These are phyloP conservation scores for Dorcus hopei DNA, from an alignment of 2,888 invertebrate genomes.

Conservation along the genomic window DNA sequence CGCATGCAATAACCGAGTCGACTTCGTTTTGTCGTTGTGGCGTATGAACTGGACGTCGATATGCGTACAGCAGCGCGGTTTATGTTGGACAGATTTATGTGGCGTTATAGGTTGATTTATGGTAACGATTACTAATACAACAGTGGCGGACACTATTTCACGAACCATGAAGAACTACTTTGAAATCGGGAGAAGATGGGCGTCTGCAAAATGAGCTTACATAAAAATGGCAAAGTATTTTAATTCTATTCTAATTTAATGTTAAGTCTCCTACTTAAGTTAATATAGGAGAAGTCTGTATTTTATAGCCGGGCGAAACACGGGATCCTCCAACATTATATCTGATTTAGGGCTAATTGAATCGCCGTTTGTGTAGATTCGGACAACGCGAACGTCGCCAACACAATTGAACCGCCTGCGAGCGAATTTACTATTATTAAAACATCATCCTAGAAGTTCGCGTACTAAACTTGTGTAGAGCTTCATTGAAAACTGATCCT, in stretches of 20 bases:
- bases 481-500: conserved; percentile 33
- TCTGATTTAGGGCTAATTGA: conserved; percentile 35
- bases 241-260: no score
- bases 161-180: conserved; percentile 4
- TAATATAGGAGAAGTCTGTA: no score
- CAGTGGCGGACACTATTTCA: conserved; percentile 10
- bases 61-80: conserved; percentile 7
- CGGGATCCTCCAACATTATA: conserved; percentile 26
- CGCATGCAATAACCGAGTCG: not conserved
- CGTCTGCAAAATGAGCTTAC: no score
- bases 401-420: conserved; percentile 29
- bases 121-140: conserved; percentile 18
- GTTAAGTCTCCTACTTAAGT: no score
- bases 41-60: not conserved
- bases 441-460: conserved; percentile 26
- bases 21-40: conserved; percentile 1
- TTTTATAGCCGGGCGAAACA: conserved; percentile 22
- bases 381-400: conserved; percentile 25
- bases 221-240: no score
- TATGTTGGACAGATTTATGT: conserved; percentile 20
- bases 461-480: conserved; percentile 26
- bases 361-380: conserved; percentile 23
- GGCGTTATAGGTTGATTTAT: conserved; percentile 20
- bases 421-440: conserved; percentile 36
- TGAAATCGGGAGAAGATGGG: no score